Conservation (phyloP, 2,888 invertebrate species). For the Tiphia femorata region DNA sequence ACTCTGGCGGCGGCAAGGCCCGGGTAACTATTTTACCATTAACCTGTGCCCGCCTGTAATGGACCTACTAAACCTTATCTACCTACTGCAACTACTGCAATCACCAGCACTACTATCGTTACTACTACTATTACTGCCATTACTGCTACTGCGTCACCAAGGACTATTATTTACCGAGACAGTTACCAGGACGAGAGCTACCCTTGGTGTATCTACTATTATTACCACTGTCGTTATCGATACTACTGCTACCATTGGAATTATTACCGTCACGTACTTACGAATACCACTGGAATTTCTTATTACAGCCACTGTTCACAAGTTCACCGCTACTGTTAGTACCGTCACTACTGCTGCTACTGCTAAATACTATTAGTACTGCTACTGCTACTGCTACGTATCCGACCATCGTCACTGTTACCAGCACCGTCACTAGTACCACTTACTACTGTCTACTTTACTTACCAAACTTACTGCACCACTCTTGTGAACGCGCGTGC, state of each 20-base stretch:
- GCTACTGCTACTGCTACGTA: constrained; percentile 26
- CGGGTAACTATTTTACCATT: constrained; percentile 67
- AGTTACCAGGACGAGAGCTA: constrained; percentile 25
- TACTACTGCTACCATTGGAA: neutral
- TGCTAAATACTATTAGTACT: constrained; percentile 38
- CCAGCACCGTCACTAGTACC: constrained; percentile 19
- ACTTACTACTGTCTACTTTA: constrained; percentile 18
- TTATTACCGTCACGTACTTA: constrained; percentile 34
- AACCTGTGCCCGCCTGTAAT: constrained; percentile 63
- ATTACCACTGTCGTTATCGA: neutral
- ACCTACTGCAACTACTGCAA: no score
- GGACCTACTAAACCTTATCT: constrained; percentile 48
- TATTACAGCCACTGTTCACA: constrained; percentile 25
- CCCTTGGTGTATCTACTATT: constrained; percentile 3
- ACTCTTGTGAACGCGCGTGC: constrained; percentile 53
- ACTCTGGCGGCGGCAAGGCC: constrained; percentile 64
- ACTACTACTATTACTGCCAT: constrained; percentile 27
- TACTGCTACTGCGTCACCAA: constrained; percentile 21
- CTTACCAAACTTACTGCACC: constrained; percentile 43
- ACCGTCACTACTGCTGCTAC: constrained; percentile 26
- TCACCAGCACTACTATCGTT: constrained; percentile 26
- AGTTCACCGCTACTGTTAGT: constrained; percentile 26
- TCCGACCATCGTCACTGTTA: constrained; percentile 19
- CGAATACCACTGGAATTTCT: constrained; percentile 28
- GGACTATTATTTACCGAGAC: constrained; percentile 21